Conservation (phyloP, 2,888 invertebrate genomes). For the Pomacea canaliculata region DNA sequence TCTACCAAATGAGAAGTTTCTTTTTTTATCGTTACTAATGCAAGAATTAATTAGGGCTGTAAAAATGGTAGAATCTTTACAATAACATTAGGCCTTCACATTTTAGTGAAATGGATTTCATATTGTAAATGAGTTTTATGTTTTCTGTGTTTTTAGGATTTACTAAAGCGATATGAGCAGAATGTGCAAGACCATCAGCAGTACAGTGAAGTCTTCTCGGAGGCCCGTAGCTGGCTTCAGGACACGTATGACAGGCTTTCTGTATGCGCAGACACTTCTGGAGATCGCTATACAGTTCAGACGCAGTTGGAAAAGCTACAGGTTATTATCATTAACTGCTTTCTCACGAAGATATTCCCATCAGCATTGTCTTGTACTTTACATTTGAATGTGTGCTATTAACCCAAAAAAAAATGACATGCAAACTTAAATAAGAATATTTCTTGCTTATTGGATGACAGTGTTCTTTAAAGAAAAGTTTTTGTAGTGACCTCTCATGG, state of each 20-base stretch:
- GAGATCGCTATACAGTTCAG: constrained; percentile 66
- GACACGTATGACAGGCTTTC: constrained; percentile 86
- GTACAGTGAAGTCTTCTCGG: constrained; percentile 80
- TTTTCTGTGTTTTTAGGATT: constrained; percentile 47
- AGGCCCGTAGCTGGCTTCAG: constrained; percentile 87
- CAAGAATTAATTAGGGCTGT: no score
- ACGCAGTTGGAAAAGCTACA: constrained; percentile 62
- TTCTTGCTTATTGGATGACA: no score
- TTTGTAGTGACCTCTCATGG: no score
- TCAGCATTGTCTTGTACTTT: no score
- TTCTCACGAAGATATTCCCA: no score
- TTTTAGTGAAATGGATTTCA: background rate
- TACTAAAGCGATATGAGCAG: constrained; percentile 74
- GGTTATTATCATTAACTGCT: constrained; percentile 37
- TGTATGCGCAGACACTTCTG: constrained; percentile 84
- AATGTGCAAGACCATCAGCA: constrained; percentile 89
- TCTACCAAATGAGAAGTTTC: no score
- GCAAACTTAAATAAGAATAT: no score
- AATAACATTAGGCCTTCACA: background rate
- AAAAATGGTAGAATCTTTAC: no score
- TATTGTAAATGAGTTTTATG: background rate
- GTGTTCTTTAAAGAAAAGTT: no score
- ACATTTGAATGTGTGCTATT: no score
- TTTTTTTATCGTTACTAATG: no score
- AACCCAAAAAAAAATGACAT: no score